Conservation (phyloP, 2,888 invertebrate species). For the Halocaridina rubra region DNA sequence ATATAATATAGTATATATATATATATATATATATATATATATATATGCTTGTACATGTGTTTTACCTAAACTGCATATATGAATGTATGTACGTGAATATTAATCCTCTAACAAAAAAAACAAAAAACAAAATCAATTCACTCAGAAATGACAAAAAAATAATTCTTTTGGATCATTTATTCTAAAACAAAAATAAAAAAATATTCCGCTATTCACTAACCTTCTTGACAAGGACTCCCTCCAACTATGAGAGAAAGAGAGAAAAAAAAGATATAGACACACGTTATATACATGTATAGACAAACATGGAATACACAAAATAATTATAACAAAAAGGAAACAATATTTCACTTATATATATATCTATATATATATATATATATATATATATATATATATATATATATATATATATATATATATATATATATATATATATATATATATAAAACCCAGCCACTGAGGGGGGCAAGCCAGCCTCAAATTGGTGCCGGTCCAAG, state of each 20-base stretch:
- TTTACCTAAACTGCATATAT: background rate
- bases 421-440: slow-evolving; percentile 7
- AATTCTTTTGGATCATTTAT: too few relatives aligned
- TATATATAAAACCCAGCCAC: background rate
- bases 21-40: background rate
- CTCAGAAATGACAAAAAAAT: too few relatives aligned
- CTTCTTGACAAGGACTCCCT: background rate
- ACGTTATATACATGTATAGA: background rate
- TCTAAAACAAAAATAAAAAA: too few relatives aligned
- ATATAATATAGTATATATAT: background rate
- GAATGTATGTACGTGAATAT: slow-evolving; percentile 13
- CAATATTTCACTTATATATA: background rate
- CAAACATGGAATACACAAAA: background rate
- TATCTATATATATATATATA: slow-evolving; percentile 11
- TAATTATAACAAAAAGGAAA: background rate
- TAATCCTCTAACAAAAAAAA: too few relatives aligned
- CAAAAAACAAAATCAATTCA: too few relatives aligned
- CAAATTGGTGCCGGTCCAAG: too few relatives aligned
- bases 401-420: slow-evolving; percentile 30
- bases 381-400: slow-evolving; percentile 27
- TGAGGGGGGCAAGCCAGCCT: background rate
- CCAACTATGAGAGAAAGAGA: background rate
- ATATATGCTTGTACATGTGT: background rate
- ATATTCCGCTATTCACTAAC: background rate
- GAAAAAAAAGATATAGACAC: background rate